These are phyloP conservation scores for Hymenopus coronatus DNA, from an alignment of 2,888 invertebrate species.

Conservation along the genomic window DNA sequence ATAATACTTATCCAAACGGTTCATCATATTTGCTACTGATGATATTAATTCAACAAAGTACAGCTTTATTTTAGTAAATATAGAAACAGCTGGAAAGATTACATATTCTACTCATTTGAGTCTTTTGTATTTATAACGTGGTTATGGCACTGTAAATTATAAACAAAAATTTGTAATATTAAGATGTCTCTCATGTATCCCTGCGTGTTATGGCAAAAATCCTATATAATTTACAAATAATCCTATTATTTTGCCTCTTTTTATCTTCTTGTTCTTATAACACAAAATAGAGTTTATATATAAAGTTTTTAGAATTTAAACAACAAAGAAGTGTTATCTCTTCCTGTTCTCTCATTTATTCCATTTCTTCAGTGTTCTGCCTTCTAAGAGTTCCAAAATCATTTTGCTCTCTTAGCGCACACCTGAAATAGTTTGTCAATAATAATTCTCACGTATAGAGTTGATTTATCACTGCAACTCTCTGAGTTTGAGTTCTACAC, in stretches of 20 bases:
- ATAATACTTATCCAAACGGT: constrained; percentile 34
- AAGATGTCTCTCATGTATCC: too few species aligned
- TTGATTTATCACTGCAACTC: not conserved
- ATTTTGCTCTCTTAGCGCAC: not conserved
- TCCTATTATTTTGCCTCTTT: too few species aligned
- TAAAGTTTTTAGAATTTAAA: too few species aligned
- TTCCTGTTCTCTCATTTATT: not conserved
- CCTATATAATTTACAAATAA: too few species aligned
- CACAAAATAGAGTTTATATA: too few species aligned
- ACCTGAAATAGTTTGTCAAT: not conserved
- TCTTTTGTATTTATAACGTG: not conserved
- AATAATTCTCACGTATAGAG: not conserved
- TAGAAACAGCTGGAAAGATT: not conserved
- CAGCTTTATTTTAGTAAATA: not conserved
- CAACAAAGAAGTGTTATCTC: too few species aligned
- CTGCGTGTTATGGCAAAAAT: too few species aligned
- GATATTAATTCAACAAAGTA: not conserved
- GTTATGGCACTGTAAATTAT: not conserved
- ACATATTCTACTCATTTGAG: not conserved
- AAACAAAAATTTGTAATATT: not conserved
- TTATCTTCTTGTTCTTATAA: too few species aligned
- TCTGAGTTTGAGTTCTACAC: not conserved
- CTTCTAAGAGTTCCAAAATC: not conserved
- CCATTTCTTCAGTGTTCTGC: not conserved
- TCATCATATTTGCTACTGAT: constrained; percentile 22